These are phyloP conservation scores for Neotoxoptera formosana DNA, from an alignment of 1,140 invertebrate genomes.

Conservation along the genomic window DNA sequence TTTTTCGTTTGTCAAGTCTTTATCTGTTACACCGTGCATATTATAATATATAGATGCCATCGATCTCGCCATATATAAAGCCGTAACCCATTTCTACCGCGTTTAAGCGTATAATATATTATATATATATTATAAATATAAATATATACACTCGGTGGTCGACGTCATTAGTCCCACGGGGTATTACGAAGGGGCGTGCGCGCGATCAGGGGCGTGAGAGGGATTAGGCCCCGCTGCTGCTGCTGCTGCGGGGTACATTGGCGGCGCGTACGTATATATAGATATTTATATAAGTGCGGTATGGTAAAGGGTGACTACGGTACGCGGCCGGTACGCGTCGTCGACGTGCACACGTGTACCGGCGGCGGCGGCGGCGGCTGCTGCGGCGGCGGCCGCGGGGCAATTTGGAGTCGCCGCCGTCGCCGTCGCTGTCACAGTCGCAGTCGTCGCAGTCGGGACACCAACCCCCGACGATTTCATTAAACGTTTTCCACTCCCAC, in stretches of 20 bases:
- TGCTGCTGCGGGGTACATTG: background rate
- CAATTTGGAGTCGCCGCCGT: background rate
- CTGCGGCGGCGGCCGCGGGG: background rate
- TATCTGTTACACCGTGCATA: too few species aligned
- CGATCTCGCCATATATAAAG: too few species aligned
- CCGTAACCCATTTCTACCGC: too few species aligned
- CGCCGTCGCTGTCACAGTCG: background rate
- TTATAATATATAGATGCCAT: too few species aligned
- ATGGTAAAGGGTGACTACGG: background rate
- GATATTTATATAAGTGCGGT: background rate
- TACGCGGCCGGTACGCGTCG: background rate
- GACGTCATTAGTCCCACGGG: background rate
- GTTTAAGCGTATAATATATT: too few species aligned
- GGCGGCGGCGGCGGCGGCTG: background rate
- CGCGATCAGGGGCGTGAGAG: background rate
- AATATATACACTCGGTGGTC: too few species aligned
- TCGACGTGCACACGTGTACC: background rate
- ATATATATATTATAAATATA: too few species aligned
- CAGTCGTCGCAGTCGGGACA: background rate
- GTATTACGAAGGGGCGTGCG: background rate
- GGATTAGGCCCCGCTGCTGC: background rate
- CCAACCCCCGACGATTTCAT: conserved; percentile 34
- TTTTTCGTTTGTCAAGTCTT: too few species aligned
- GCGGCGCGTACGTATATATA: background rate
- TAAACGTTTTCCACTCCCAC: conserved; percentile 35